These are phyloP conservation scores for Chymomyza amoena DNA, from an alignment of 2,888 invertebrate species.

Conservation along the genomic window DNA sequence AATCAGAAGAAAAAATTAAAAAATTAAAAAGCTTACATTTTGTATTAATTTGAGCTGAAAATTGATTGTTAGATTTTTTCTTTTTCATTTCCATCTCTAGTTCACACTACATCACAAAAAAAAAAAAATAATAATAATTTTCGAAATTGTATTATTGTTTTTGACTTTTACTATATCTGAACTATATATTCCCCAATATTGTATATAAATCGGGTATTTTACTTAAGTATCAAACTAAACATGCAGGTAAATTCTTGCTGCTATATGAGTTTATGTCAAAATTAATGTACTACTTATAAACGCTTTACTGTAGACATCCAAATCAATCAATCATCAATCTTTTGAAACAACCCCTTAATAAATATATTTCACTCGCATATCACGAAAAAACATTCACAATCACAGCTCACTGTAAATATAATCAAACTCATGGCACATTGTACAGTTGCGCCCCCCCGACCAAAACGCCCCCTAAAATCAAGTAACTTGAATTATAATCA, in stretches of 20 bases:
- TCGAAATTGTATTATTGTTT: not conserved
- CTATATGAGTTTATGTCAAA: conserved; percentile 20
- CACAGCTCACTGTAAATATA: not conserved
- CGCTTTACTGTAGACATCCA: conserved; percentile 37
- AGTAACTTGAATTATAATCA: too few species aligned
- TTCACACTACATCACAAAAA: not conserved
- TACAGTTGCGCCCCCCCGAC: not conserved
- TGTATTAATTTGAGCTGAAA: too few species aligned
- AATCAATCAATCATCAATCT: conserved; percentile 2
- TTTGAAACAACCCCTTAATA: not conserved
- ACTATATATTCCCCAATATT: conserved; percentile 9
- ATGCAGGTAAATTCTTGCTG: conserved; percentile 61
- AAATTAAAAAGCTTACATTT: too few species aligned
- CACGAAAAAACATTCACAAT: not conserved
- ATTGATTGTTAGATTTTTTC: too few species aligned
- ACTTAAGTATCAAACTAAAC: conserved; percentile 9
- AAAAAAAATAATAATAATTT: not conserved
- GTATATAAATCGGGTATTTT: conserved; percentile 45
- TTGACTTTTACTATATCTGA: not conserved
- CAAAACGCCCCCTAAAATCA: not conserved
- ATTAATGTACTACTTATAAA: conserved; percentile 2
- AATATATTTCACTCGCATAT: not conserved
- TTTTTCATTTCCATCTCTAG: too few species aligned
- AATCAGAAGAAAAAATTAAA: too few species aligned
- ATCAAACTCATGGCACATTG: not conserved